Conservation (phyloP, 2,888 invertebrate genomes). For the Nymphalis polychloros region DNA sequence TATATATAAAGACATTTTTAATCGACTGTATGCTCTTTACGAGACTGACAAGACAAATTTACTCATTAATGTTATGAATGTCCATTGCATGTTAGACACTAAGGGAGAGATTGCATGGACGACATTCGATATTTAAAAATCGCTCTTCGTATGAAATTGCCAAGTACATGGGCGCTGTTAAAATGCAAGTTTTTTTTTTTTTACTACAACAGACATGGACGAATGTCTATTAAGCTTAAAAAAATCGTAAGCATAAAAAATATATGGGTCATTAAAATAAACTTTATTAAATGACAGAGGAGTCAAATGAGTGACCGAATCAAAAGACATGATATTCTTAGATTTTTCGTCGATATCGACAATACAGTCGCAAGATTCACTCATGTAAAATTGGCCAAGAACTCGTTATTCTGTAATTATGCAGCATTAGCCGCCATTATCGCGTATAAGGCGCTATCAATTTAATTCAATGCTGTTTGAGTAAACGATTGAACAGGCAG, state of each 20-base stretch:
- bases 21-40: conserved; percentile 45
- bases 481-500: conserved; percentile 49
- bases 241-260: too few species aligned
- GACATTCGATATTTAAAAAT: conserved; percentile 1
- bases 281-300: neutral
- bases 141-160: neutral
- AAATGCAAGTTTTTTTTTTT: too few species aligned
- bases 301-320: too few species aligned
- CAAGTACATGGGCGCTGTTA: too few species aligned
- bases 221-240: too few species aligned
- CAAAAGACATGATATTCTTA: too few species aligned
- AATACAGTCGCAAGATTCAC: conserved; percentile 13
- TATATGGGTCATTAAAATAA: too few species aligned
- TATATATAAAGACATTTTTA: conserved; percentile 42
- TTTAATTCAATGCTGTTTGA: conserved; percentile 67
- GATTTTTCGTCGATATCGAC: neutral
- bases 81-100: conserved; percentile 44
- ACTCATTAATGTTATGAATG: conserved; percentile 63
- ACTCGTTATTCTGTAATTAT: conserved; percentile 52
- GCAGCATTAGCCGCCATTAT: conserved; percentile 61
- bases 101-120: conserved; percentile 24
- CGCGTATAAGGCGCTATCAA: conserved; percentile 57
- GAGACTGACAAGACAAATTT: conserved; percentile 54
- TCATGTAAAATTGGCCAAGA: conserved; percentile 16
- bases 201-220: too few species aligned